Conservation (phyloP, 2,113 vertebrate species). For the Zapus hudsonius region DNA sequence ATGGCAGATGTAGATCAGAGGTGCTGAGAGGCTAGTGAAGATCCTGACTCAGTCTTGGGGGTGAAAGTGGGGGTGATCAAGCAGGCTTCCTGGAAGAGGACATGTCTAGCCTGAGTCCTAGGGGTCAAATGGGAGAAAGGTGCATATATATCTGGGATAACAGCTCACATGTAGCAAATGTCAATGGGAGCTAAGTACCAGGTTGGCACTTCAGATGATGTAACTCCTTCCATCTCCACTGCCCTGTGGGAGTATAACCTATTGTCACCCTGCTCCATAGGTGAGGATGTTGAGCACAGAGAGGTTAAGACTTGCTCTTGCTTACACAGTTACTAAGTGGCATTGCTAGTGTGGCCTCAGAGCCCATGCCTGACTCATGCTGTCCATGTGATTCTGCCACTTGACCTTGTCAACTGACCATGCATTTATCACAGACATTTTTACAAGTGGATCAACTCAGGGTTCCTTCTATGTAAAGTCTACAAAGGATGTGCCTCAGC, state of each 20-base stretch:
- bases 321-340: background rate
- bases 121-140: background rate
- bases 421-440: background rate
- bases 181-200: background rate
- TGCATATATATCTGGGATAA: background rate
- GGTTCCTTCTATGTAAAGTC: background rate
- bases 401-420: background rate
- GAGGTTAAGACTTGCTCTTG: background rate
- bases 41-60: background rate
- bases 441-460: background rate
- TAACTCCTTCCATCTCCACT: background rate
- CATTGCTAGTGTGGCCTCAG: background rate
- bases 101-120: background rate
- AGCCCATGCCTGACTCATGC: fast-evolving
- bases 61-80: background rate
- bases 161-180: background rate
- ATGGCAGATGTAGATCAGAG: background rate
- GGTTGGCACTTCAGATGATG: fast-evolving
- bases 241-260: background rate
- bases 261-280: background rate
- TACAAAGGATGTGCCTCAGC: background rate
- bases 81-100: slow-evolving; percentile 30
- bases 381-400: background rate
- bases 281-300: background rate
- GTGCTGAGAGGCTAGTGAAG: background rate